Evolutionary conservation across 2,113 vertebrate genomes (phyloP).

Genomic region (Tyrannus savana): DNA sequence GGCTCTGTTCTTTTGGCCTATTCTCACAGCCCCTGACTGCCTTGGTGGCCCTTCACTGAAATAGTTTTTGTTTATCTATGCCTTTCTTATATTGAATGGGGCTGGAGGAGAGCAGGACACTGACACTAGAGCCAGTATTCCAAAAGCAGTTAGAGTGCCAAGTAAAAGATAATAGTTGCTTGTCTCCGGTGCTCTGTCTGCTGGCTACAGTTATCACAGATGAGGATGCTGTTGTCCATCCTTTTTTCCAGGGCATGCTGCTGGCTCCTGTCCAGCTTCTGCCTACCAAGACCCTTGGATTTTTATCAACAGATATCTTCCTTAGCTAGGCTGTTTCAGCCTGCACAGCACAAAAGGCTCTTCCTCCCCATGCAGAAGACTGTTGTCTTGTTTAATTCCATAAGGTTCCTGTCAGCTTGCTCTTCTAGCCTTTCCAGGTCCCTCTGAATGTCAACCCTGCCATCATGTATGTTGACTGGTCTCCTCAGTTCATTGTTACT

Average conservation of each 20-base stretch:
- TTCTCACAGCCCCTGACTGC: rapidly evolving
- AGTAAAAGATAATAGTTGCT: background rate
- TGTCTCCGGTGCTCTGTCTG: background rate
- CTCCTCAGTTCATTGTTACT: background rate
- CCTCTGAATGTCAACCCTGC: background rate
- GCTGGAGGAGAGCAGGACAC: too few relatives aligned
- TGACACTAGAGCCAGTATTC: background rate
- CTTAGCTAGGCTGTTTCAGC: background rate
- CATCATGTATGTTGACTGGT: background rate
- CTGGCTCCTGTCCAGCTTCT: background rate
- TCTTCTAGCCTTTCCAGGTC: background rate
- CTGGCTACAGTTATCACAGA: background rate
- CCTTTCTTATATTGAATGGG: background rate
- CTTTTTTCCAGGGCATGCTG: background rate
- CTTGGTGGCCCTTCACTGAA: background rate
- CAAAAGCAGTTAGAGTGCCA: background rate
- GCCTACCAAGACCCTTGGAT: background rate
- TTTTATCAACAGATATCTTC: background rate
- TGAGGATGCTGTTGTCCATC: background rate
- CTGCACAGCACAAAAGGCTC: background rate
- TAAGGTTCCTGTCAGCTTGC: background rate
- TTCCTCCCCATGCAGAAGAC: background rate
- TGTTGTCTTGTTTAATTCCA: background rate
- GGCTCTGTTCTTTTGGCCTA: background rate
- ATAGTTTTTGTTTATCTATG: background rate